Base-by-base conservation (phyloP, 2,797 vertebrate species). In the Ctenochaetus hawaiiensis region DNA sequence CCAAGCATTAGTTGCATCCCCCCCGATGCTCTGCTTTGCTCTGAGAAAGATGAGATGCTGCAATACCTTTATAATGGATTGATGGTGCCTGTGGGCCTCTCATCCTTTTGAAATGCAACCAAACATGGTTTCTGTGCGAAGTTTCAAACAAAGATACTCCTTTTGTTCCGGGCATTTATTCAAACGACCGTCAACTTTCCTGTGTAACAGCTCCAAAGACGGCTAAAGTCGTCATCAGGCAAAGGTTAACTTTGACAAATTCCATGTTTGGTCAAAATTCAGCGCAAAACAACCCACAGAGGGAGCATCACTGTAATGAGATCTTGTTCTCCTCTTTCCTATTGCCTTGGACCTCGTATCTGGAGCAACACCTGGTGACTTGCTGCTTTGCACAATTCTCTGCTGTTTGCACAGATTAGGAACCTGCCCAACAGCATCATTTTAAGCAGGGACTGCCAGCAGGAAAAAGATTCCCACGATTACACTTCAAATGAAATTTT, bases 11-110 rank as follows among this genome's bases (percentile, higher is more conserved):
- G 17, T 71, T 64, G 57, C 61, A 65, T 41, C 69, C 71, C 77
- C 67, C 26, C 69, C 10, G 10, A 64, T 51, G 54, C 58, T 82
- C 78, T 60, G 41, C 20, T 83, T 48, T 64, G 67, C 51, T 85
- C 62, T 61, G 67, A 84, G 83, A 85, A 88, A 82, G 76, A 89
- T 75, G 68, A 85, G 82, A 85, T 86, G 78, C 87, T 90, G 85
- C 88, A 90, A 86, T 87, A 88, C 83, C 81, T 87, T 83, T 51
- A 80, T 62, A 79, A 76, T 85, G 76, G 87, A 91, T 89, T 88
- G 78, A 91, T 91, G 79, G 77, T 39, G 72, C 88, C 89, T 86
- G 64, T 57, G 83, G 84, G 91, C 64, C 71, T 85, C 69, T 63
- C 49, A 26, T 70, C 16, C 18, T 81, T 88, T 86, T 89, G 69